Conservation (phyloP, 1,140 invertebrate genomes). For the Helicoverpa zea region DNA sequence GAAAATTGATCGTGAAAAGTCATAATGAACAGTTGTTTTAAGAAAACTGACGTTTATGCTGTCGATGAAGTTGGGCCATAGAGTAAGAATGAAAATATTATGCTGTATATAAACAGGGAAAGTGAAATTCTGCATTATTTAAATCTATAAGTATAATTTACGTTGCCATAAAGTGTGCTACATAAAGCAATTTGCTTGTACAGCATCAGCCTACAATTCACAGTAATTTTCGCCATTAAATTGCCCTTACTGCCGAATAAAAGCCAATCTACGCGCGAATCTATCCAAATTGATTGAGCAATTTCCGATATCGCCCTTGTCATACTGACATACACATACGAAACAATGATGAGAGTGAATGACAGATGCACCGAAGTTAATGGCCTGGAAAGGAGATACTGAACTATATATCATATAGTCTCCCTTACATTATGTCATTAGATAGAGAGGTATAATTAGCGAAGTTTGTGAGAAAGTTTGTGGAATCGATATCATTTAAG, state of each 20-base stretch:
- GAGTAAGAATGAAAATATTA: too few species aligned
- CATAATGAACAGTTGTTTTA: too few species aligned
- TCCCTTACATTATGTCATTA: slow-evolving; percentile 41
- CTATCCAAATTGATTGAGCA: slow-evolving; percentile 28
- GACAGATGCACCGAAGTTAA: slow-evolving; percentile 56
- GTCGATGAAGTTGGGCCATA: too few species aligned
- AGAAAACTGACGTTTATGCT: too few species aligned
- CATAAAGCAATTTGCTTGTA: not conserved
- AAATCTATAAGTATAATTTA: not conserved
- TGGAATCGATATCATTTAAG: slow-evolving; percentile 65
- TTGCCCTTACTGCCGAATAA: not conserved
- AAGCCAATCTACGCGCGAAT: slow-evolving; percentile 5
- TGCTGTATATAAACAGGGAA: too few species aligned
- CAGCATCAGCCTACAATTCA: not conserved
- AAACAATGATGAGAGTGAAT: slow-evolving; percentile 35
- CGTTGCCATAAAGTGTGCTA: not conserved
- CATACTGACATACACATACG: slow-evolving; percentile 30
- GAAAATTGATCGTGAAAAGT: too few species aligned
- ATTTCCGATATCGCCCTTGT: slow-evolving; percentile 18
- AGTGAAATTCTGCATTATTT: too few species aligned
- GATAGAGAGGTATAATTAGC: slow-evolving; percentile 62
- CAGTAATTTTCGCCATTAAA: slow-evolving; percentile 1
- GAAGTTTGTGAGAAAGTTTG: slow-evolving; percentile 61
- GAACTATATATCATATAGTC: slow-evolving; percentile 36
- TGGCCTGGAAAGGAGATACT: slow-evolving; percentile 66